These are phyloP conservation scores for Alca torda DNA, from an alignment of 2,797 vertebrate genomes.

Conservation along the genomic window DNA sequence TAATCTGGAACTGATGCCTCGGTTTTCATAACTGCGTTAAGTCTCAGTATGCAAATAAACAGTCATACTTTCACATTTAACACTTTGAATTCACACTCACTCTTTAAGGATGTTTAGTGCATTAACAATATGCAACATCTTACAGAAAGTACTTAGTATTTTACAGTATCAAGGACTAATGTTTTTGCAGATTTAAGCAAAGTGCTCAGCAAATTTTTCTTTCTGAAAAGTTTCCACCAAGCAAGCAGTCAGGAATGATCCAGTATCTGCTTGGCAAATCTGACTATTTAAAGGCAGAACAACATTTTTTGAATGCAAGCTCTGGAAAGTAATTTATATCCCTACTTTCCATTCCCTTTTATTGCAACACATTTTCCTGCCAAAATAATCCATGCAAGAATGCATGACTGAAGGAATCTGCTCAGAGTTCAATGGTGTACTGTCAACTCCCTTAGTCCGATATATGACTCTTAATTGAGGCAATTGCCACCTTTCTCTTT, in stretches of 20 bases:
- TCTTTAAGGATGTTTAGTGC: neutral
- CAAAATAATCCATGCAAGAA: conserved; percentile 65
- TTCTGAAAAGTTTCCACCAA: conserved; percentile 55
- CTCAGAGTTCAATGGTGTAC: conserved; percentile 35
- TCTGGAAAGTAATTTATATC: conserved; percentile 56
- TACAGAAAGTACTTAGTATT: neutral
- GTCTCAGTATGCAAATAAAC: neutral
- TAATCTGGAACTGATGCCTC: neutral
- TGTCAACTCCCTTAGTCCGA: conserved; percentile 21
- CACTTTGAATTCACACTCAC: neutral
- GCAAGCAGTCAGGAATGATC: conserved; percentile 46
- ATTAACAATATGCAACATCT: neutral
- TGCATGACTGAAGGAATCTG: conserved; percentile 43
- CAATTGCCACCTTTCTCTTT: neutral
- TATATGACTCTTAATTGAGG: conserved; percentile 2
- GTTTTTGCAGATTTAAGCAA: conserved; percentile 30
- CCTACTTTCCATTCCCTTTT: conserved; percentile 46
- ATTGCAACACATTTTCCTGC: conserved; percentile 45
- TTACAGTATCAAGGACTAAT: neutral
- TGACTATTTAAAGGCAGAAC: conserved; percentile 50
- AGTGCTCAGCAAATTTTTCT: neutral
- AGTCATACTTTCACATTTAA: neutral
- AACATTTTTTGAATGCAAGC: conserved; percentile 61
- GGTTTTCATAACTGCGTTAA: neutral
- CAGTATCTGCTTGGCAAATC: conserved; percentile 55